A percentile compares a stretch with the other conserved stretches of the same genome.
These are phyloP conservation scores for Volucella zonaria DNA, from an alignment of 2,888 invertebrate genomes.

Conservation along the genomic window DNA sequence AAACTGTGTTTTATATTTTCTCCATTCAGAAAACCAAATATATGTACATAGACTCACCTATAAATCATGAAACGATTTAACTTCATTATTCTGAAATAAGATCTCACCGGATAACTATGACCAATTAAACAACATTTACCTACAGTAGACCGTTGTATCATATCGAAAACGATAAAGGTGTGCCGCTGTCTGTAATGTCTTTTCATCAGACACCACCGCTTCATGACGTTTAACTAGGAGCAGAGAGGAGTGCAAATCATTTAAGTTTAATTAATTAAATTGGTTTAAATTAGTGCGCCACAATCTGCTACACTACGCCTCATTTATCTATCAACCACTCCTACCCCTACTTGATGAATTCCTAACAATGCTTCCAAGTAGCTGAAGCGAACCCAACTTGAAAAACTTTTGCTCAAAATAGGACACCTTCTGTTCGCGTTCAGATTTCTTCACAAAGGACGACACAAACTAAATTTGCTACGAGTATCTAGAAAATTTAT, in stretches of 20 bases:
- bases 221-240: not conserved
- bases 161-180: not conserved
- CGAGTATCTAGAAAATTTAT: conserved; percentile 22
- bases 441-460: not conserved
- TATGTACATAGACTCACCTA: no score
- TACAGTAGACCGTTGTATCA: not conserved
- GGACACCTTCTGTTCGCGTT: not conserved
- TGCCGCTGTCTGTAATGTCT: not conserved
- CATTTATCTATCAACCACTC: conserved; percentile 25
- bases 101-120: conserved; percentile 32
- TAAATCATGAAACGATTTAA: conserved; percentile 19
- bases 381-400: not conserved
- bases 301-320: conserved; percentile 50
- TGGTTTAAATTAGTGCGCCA: conserved; percentile 56
- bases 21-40: no score
- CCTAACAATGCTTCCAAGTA: not conserved
- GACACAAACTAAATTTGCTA: conserved; percentile 20
- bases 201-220: not conserved
- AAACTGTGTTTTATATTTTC: no score
- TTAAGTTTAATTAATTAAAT: conserved; percentile 56
- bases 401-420: conserved; percentile 12
- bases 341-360: not conserved
- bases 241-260: conserved; percentile 42
- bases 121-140: conserved; percentile 33
- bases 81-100: conserved; percentile 52